Base-by-base conservation (phyloP, 2,888 invertebrate genomes). In the Drosophila colorata region DNA sequence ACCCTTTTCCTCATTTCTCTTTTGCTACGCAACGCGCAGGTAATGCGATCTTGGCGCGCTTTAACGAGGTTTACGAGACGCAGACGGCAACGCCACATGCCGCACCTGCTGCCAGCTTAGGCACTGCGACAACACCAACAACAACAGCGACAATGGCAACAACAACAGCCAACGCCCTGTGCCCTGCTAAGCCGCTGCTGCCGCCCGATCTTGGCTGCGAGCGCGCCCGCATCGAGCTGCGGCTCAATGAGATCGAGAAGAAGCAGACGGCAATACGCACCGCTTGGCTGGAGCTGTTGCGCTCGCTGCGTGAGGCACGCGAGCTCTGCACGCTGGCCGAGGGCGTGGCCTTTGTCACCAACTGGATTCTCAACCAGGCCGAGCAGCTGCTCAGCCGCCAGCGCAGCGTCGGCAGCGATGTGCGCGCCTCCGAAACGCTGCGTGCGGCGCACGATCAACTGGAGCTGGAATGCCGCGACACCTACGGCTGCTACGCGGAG, bases 401-500 rank as follows among this genome's bases (percentile, higher is more conserved):
- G 82, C 94, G 83, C 7, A 95, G 95, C 86, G 95, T 97, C 40
- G 96, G 96, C 6, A 95, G 95, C 87, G 95, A 96, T 86, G 94
- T 95, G 2, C 91, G 93, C 9, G 95, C 94, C n/a, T 96, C 96
- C 8, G 95, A 96, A 80, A 94, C 95, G 65, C 91, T 97, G 35
- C 93, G 96, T 31, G 93, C 94, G 72, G 95, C 95, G 69, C 96
- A 97, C 88, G 96, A 96, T 90, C 94, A 94, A 49, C 93, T 97
- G 52, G 96, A 96, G 89, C 92, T 96, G 78, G 95, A 95, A 89
- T 96, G 96, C 89, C 94, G 95, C 88, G 96, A 96, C 84, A 95
- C 96, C 0, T 96, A 96, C 84, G 96, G 95, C 13, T 94, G 95
- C 83, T 96, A 96, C 91, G 96, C 96, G 0, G 96, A 96, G 88